These are phyloP conservation scores for Euura saliciscinereae DNA, from an alignment of 1,140 invertebrate genomes.

Conservation along the genomic window DNA sequence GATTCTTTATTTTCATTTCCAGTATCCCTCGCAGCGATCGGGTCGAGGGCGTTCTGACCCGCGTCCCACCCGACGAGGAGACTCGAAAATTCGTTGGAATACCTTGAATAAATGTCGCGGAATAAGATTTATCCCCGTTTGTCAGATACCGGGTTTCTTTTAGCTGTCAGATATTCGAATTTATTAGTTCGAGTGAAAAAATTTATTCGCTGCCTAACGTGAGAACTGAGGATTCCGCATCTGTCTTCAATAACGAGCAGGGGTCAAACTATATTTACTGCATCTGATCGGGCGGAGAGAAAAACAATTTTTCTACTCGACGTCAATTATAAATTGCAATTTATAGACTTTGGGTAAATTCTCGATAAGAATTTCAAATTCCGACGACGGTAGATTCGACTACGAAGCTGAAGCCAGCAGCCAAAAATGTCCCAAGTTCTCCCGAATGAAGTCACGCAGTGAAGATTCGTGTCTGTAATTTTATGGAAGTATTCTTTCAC, in stretches of 20 bases:
- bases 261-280: not conserved
- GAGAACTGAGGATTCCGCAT: not conserved
- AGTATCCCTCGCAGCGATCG: not conserved
- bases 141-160: not conserved
- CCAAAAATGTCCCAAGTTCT: not conserved
- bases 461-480: too few species aligned
- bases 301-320: not conserved
- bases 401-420: not conserved
- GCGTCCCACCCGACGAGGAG: not conserved
- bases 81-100: not conserved
- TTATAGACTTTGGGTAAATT: not conserved
- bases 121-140: not conserved
- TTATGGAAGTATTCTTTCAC: too few species aligned
- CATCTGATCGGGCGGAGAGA: not conserved
- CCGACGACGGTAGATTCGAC: not conserved
- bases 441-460: not conserved
- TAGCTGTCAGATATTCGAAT: not conserved
- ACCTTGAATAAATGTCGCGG: not conserved
- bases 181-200: not conserved
- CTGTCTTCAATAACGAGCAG: not conserved
- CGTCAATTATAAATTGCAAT: not conserved
- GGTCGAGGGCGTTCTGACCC: not conserved
- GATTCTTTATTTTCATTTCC: slow-evolving; percentile 2
- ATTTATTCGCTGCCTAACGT: not conserved
- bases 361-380: not conserved